phyloP scores from a whole-genome alignment of 2,113 vertebrate species.

The Dolichallabes microphthalmus region DNA sequence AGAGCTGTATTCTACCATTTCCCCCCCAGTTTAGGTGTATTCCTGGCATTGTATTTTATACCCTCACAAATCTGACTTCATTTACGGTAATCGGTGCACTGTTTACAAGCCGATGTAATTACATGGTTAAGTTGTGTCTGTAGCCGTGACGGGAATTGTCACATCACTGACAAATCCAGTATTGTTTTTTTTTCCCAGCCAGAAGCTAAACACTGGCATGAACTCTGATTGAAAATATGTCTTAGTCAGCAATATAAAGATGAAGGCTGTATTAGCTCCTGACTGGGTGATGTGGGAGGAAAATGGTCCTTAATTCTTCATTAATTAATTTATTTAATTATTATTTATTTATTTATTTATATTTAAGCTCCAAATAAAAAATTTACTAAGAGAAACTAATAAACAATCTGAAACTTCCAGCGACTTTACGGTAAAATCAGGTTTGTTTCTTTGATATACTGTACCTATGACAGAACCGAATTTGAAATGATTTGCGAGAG shows the following conservation, averaged over 20 bases:
- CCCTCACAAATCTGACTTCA: not conserved
- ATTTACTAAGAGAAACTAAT: too few species aligned
- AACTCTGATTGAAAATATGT: not conserved
- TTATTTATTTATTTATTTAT: too few species aligned
- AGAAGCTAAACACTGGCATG: not conserved
- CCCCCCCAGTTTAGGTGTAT: not conserved
- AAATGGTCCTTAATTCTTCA: too few species aligned
- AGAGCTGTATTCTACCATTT: not conserved
- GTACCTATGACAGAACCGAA: too few species aligned
- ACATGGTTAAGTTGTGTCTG: not conserved
- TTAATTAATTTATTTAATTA: too few species aligned
- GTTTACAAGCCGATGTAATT: constrained; percentile 26
- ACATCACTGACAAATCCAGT: not conserved
- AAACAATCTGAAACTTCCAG: too few species aligned
- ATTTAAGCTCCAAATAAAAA: too few species aligned
- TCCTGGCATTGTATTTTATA: not conserved
- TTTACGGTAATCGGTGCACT: not conserved
- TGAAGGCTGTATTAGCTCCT: not conserved
- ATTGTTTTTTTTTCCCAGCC: not conserved
- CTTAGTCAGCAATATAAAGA: not conserved
- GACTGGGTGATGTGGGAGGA: not conserved
- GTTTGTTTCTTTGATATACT: too few species aligned
- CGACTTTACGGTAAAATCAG: too few species aligned
- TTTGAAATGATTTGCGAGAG: too few species aligned
- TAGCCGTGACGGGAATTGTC: not conserved